Evolutionary conservation across 2,113 vertebrate species (phyloP).

Genomic region (Phalacrocorax aristotelis): DNA sequence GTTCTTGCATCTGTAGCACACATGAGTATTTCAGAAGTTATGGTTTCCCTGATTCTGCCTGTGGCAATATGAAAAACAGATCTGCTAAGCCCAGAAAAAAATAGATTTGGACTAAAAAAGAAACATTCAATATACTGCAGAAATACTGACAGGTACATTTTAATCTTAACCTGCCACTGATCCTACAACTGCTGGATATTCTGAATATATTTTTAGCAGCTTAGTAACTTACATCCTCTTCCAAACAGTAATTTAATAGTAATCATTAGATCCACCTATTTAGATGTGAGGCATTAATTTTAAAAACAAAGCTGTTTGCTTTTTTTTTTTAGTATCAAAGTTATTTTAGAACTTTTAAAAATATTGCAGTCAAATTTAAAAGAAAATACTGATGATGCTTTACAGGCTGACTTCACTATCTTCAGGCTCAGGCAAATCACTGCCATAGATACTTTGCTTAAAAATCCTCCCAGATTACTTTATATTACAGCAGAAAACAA

Average conservation of each 20-base stretch:
- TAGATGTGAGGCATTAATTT: neutral
- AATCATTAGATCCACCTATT: neutral
- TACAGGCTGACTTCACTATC: neutral
- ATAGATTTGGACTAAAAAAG: slow-evolving; percentile 27
- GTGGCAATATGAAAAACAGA: neutral
- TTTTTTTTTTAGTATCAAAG: neutral
- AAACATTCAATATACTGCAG: neutral
- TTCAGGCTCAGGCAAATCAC: neutral
- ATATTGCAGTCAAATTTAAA: neutral
- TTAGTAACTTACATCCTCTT: neutral
- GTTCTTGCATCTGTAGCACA: neutral
- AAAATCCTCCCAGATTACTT: neutral
- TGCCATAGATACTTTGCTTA: neutral
- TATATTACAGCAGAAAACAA: neutral
- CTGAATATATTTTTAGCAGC: slow-evolving; percentile 28
- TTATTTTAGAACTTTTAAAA: neutral
- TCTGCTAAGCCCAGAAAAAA: slow-evolving; percentile 33
- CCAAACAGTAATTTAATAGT: neutral
- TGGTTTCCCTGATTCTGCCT: slow-evolving; percentile 26
- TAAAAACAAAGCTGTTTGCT: neutral
- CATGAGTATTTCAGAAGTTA: slow-evolving; percentile 36
- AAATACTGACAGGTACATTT: neutral
- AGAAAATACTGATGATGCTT: neutral
- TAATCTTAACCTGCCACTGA: slow-evolving; percentile 42
- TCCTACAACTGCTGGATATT: slow-evolving; percentile 34